Conservation (phyloP, 2,888 invertebrate species). For the Cremastinae sp. region DNA sequence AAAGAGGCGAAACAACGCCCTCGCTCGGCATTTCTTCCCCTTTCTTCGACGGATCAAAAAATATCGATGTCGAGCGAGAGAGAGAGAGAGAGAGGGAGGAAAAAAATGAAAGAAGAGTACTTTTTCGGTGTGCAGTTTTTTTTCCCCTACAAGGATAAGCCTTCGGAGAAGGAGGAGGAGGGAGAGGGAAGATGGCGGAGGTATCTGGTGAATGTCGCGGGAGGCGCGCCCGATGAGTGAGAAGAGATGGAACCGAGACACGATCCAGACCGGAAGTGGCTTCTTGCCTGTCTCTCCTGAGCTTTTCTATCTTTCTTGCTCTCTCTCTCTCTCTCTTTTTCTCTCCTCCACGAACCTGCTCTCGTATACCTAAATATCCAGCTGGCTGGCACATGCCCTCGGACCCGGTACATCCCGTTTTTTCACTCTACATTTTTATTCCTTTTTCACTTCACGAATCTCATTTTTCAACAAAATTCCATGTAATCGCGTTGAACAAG, state of each 20-base stretch:
- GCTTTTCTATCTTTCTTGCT: slow-evolving; percentile 33
- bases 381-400: slow-evolving; percentile 75
- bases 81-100: slow-evolving; percentile 1
- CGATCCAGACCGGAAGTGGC: slow-evolving; percentile 72
- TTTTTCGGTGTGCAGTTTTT: not conserved
- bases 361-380: slow-evolving; percentile 64
- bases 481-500: no score
- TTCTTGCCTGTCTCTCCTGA: slow-evolving; percentile 71
- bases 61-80: slow-evolving; percentile 9
- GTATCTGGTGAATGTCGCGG: slow-evolving; percentile 76
- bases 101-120: slow-evolving; percentile 25
- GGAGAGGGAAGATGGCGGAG: slow-evolving; percentile 46
- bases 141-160: not conserved
- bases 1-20: slow-evolving; percentile 3
- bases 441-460: not conserved
- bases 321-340: slow-evolving; percentile 57
- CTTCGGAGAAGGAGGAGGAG: not conserved
- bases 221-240: slow-evolving; percentile 48
- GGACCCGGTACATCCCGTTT: slow-evolving; percentile 51
- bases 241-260: slow-evolving; percentile 41
- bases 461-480: not conserved
- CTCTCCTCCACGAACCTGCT: slow-evolving; percentile 41
- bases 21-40: not conserved
- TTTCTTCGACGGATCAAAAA: not conserved
- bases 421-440: not conserved